These are phyloP conservation scores for Hyperoodon ampullatus DNA, from an alignment of 2,113 vertebrate species.

Conservation along the genomic window DNA sequence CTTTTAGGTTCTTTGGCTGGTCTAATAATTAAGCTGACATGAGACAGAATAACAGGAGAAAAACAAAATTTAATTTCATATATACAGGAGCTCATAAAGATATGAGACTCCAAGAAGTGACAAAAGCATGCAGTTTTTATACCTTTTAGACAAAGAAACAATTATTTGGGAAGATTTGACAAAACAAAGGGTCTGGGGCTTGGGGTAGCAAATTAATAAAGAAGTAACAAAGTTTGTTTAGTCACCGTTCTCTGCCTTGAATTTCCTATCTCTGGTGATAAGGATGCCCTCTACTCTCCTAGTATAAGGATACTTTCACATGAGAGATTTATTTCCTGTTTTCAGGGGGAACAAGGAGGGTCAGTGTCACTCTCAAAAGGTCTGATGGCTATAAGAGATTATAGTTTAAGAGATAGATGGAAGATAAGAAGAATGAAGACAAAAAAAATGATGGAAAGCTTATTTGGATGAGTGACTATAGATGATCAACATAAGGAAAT, in stretches of 20 bases:
- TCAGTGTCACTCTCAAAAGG: not conserved
- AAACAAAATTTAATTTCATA: not conserved
- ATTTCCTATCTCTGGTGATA: no score
- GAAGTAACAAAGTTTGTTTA: no score
- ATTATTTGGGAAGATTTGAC: not conserved
- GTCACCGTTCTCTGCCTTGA: no score
- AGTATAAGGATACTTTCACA: no score
- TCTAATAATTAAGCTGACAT: not conserved
- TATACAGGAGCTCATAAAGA: not conserved
- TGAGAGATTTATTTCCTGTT: not conserved
- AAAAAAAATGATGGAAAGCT: not conserved
- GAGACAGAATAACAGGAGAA: not conserved
- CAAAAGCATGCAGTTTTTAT: not conserved
- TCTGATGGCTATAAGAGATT: not conserved
- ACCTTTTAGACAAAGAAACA: not conserved
- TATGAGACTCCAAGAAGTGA: not conserved
- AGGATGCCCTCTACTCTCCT: no score
- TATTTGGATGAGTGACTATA: not conserved
- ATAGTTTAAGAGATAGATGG: not conserved
- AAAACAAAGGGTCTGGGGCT: not conserved
- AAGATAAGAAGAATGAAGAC: slow-evolving; percentile 16
- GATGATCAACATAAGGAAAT: not conserved
- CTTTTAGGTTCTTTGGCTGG: not conserved
- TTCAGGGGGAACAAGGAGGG: not conserved
- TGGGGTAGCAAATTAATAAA: no score